Evolutionary conservation across 2,797 vertebrate genomes (phyloP), one percentile per base, ranked within the genome.

Genomic region (Urophycis tenuis): DNA sequence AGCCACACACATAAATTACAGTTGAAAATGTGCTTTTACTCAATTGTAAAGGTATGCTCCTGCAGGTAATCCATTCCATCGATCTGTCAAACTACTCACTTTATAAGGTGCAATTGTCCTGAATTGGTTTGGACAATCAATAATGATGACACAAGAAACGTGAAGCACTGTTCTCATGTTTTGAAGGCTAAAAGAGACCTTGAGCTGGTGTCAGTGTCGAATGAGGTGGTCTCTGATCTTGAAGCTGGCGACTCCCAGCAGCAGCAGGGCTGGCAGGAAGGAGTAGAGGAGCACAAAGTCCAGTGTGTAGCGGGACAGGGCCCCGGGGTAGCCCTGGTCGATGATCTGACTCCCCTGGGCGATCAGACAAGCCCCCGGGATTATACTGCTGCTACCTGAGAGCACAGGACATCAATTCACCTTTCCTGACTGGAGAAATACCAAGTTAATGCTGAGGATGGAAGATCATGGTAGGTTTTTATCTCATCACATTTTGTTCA

Each of bases 281-380:
- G 95, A 85, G 49, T 98, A 98, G 60, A 99, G 94, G 78, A 96
- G 80, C 2, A 97, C 67, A 81, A 99, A 96, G 91, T 98, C 89
- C 0, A 78, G 72, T 0, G 92, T 94, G 91, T 95, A 96, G 49
- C 94, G 89, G 9, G 94, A 93, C 36, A 90, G 78, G 22, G 95
- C 96, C 0, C 91, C 95, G 0, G 96, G 95, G 77, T 94, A 94
- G n/a, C 93, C 93, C 49, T 92, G 75, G 0, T 94, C 92, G n/a
- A 94, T 94, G 85, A 95, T 83, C 79, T 89, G 85, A 79, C 78
- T 72, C 0, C 94, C 94, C 3, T 85, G 73, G 30, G 88, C 90
- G 81, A 93, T 41, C 39, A 88, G 0, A 79, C 94, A 94, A 0
- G 82, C 81, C 82, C 84, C 90, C 0, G 90, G 88, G 34, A 90